Base-by-base conservation (phyloP, 2,113 vertebrate species). In the Rhodinocichla rosea region DNA sequence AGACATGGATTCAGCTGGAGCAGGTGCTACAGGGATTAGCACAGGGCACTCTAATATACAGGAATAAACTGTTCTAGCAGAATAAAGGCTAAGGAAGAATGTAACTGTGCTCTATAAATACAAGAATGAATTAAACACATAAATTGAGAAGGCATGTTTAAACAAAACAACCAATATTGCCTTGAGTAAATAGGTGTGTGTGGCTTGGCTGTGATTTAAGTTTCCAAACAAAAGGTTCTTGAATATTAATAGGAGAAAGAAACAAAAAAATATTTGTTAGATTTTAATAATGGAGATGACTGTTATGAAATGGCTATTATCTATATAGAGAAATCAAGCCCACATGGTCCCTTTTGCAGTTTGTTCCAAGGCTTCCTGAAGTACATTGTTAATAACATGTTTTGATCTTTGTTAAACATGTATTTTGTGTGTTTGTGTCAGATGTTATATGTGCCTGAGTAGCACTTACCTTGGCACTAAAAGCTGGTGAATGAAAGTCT, bases 21-120 rank as follows among this genome's bases (percentile, higher is more conserved):
- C 95, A 94, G 91, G 77, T 95, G 94, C 59, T 74, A 27, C n/a
- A 52, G 76, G 50, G 42, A 87, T 89, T 78, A 84, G 68, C 56
- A 60, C 15, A 32, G 69, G n/a, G 40, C 44, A 60, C 37, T 60
- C 42, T 39, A 44, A 56, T 45, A 69, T 28, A 37, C 27, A 47
- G 62, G 47, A 86, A 60, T 57, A 82, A 89, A 84, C 65, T 84
- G 53, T 70, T 56, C 80, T 52, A 40, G 64, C 27, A 87, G 44
- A 70, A 78, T 52, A 92, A 91, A 91, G 45, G 59, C 49, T 45
- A 49, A 93, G 70, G 52, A 92, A 87, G 73, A 93, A 92, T 56
- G 33, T 39, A 80, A 63, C 33, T 56, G n/a, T 47, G 32, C 44
- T 87, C 30, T 65, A 49, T 84, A 89, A 89, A 75, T 56, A 82